These are phyloP conservation scores for Eulemur coronatus DNA, from an alignment of 2,797 vertebrate species.

Conservation along the genomic window DNA sequence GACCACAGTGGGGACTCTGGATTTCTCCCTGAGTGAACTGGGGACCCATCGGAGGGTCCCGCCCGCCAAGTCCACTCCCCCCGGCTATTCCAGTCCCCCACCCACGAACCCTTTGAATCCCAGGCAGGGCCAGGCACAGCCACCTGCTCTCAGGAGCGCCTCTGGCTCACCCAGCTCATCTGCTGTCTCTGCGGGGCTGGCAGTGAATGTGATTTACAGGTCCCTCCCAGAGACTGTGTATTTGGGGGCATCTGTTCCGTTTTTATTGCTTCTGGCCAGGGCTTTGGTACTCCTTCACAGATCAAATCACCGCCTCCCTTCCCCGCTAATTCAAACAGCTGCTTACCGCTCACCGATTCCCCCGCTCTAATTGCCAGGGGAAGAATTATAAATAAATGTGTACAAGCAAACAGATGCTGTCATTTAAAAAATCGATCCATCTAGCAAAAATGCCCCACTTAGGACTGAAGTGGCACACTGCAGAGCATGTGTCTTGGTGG, in stretches of 20 bases:
- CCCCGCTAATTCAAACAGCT: constrained; percentile 85
- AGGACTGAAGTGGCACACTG: constrained; percentile 76
- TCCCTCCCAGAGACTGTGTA: constrained; percentile 37
- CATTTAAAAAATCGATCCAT: constrained; percentile 84
- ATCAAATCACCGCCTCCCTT: constrained; percentile 83
- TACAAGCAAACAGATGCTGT: constrained; percentile 87
- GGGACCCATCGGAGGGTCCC: not conserved
- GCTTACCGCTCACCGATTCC: constrained; percentile 80
- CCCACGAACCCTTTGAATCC: too few species aligned
- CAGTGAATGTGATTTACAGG: constrained; percentile 10
- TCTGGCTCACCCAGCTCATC: not conserved
- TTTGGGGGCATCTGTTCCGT: constrained; percentile 72
- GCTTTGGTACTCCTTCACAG: constrained; percentile 83
- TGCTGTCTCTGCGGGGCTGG: constrained; percentile 20
- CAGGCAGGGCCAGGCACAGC: not conserved
- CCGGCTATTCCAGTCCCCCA: not conserved
- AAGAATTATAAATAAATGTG: constrained; percentile 87
- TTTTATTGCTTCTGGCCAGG: constrained; percentile 78
- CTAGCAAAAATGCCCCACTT: constrained; percentile 82
- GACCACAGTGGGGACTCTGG: too few species aligned
- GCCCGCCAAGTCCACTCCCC: not conserved
- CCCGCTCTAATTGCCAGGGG: constrained; percentile 81
- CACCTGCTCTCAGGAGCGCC: not conserved
- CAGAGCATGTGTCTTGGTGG: constrained; percentile 72
- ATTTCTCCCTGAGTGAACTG: not conserved